Conservation (phyloP, 2,797 vertebrate genomes). For the Syndactyla subalaris region DNA sequence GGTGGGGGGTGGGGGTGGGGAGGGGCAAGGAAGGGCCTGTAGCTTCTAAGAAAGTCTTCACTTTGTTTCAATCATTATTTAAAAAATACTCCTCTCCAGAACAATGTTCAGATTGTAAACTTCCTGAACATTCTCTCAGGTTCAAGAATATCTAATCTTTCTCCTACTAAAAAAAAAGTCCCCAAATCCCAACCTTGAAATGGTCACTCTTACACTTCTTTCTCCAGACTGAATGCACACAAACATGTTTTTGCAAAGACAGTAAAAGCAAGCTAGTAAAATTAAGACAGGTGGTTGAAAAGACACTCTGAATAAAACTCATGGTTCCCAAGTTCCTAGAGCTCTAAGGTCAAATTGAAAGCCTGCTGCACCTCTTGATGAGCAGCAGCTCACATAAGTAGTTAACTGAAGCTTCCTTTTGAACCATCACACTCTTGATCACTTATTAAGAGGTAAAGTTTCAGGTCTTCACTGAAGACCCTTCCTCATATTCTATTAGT, state of each 20-base stretch:
- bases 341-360: background rate
- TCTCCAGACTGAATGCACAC: background rate
- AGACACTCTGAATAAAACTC: background rate
- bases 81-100: background rate
- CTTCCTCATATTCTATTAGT: background rate
- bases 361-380: background rate
- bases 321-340: background rate
- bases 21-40: background rate
- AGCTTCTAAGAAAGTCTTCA: background rate
- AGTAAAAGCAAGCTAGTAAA: background rate
- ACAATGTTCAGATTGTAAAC: background rate
- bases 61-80: background rate
- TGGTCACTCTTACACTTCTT: background rate
- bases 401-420: background rate
- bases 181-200: background rate
- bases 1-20: background rate
- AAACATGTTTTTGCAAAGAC: background rate
- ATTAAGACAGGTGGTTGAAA: background rate
- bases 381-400: background rate
- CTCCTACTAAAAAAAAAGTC: background rate
- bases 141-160: background rate
- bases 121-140: background rate
- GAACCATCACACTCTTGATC: background rate
- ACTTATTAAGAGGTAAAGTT: background rate
- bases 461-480: background rate